These are phyloP conservation scores for Echeneis naucrates DNA, from an alignment of 2,797 vertebrate species.

Conservation along the genomic window DNA sequence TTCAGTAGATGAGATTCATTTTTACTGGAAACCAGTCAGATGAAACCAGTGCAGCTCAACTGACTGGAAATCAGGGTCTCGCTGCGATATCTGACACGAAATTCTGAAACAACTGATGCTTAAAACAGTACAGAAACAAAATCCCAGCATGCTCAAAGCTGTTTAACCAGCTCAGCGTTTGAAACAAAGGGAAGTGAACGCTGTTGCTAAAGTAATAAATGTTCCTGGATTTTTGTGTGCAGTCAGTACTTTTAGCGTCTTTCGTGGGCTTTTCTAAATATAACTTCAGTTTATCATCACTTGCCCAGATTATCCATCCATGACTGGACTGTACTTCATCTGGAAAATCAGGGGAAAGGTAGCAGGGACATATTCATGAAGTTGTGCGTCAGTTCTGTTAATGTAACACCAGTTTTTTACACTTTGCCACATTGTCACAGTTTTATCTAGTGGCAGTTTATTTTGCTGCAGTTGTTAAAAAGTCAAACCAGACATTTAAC, in stretches of 20 bases:
- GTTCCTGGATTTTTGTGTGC: not conserved
- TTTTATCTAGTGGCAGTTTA: not conserved
- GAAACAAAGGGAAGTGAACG: not conserved
- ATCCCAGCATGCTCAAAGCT: not conserved
- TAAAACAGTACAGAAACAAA: slow-evolving; percentile 8
- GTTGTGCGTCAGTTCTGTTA: not conserved
- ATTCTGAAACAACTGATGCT: slow-evolving; percentile 8
- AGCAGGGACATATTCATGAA: not conserved
- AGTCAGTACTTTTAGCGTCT: slow-evolving; percentile 16
- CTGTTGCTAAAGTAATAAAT: not conserved
- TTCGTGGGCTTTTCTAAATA: slow-evolving; percentile 25
- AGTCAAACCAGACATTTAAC: not conserved
- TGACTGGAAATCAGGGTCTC: slow-evolving; percentile 14
- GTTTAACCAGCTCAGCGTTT: not conserved
- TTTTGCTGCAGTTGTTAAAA: not conserved
- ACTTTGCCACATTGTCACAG: not conserved
- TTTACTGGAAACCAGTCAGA: slow-evolving; percentile 38
- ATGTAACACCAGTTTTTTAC: not conserved
- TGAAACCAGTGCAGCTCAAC: not conserved
- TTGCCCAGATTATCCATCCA: not conserved
- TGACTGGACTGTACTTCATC: not conserved
- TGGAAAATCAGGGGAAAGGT: slow-evolving; percentile 25
- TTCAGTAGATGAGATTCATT: slow-evolving; percentile 8
- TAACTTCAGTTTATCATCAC: slow-evolving; percentile 9
- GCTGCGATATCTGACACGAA: not conserved